These are phyloP conservation scores for Listrodromus nycthemerus DNA, from an alignment of 2,888 invertebrate species.

Conservation along the genomic window DNA sequence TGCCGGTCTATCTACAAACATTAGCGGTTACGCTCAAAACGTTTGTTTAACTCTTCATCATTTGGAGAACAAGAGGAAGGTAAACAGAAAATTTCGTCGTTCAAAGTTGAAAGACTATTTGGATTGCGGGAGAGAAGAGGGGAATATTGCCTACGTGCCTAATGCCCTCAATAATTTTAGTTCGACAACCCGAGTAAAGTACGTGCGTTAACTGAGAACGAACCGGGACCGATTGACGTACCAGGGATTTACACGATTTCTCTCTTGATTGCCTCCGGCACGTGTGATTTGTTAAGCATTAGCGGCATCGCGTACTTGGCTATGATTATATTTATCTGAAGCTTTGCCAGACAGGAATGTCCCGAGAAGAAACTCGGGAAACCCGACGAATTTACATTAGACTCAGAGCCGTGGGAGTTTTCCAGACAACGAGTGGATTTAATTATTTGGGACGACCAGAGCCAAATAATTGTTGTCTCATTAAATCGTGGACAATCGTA, in stretches of 20 bases:
- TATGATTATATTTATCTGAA: background rate
- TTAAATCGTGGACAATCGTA: background rate
- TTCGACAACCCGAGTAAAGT: background rate
- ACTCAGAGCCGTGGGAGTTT: background rate
- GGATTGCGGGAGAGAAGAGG: background rate
- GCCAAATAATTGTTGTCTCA: background rate
- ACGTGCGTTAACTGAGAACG: background rate
- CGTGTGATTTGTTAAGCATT: background rate
- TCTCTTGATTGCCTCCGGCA: background rate
- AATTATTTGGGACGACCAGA: background rate
- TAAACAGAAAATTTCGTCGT: background rate
- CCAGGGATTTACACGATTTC: background rate
- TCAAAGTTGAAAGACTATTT: background rate
- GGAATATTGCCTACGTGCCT: background rate
- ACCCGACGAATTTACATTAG: background rate
- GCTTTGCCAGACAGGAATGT: background rate
- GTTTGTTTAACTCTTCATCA: background rate
- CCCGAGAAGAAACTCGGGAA: background rate
- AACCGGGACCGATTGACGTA: background rate
- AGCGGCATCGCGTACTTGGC: background rate
- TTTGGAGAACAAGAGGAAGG: background rate
- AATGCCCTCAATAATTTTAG: background rate
- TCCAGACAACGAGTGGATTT: background rate
- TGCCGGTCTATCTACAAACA: background rate
- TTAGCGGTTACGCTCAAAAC: background rate